phyloP scores from a whole-genome alignment of 2,113 vertebrate genomes.

The Alosa alosa region DNA sequence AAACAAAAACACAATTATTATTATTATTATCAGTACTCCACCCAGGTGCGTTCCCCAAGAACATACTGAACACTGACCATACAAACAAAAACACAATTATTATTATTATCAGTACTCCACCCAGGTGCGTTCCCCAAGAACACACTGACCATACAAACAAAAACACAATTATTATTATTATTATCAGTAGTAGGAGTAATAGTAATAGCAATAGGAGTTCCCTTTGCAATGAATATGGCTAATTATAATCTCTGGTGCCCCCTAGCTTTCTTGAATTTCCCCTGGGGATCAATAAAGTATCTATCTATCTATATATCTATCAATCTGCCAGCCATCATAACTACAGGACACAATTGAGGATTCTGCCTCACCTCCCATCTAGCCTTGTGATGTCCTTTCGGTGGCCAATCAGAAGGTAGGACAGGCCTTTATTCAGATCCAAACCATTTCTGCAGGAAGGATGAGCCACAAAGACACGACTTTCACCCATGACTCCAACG shows the following conservation, averaged over 20 bases:
- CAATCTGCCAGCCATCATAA: background rate
- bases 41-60: background rate
- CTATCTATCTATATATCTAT: no score
- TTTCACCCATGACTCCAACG: background rate
- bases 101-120: background rate
- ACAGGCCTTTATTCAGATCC: background rate
- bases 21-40: background rate
- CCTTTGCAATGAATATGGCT: background rate
- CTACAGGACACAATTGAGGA: background rate
- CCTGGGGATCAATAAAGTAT: no score
- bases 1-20: background rate
- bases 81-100: background rate
- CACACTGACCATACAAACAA: background rate
- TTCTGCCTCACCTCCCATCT: background rate
- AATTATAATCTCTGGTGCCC: background rate
- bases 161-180: background rate
- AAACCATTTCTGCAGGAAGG: background rate
- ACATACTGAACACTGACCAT: background rate
- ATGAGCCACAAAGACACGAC: background rate
- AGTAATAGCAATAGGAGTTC: background rate
- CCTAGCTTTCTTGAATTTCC: background rate
- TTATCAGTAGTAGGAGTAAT: background rate
- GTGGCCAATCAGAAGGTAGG: conserved; percentile 5
- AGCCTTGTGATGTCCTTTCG: background rate
- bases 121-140: background rate